Evolutionary conservation across 2,113 vertebrate species (phyloP).

Genomic region (Sula dactylatra): DNA sequence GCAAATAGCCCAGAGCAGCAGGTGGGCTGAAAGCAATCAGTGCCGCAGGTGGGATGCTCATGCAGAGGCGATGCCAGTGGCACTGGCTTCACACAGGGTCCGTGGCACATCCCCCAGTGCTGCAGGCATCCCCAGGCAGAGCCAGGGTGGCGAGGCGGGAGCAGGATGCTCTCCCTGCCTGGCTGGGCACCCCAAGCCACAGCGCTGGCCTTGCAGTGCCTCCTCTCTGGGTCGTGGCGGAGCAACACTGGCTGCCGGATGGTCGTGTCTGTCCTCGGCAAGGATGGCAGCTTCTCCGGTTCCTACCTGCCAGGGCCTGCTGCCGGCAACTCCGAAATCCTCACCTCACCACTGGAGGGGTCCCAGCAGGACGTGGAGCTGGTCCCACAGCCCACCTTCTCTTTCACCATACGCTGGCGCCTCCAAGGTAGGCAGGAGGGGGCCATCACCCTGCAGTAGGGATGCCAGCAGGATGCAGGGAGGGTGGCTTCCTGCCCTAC

Average conservation of each 20-base stretch:
- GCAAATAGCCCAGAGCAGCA: rapidly evolving
- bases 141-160: background rate
- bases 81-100: background rate
- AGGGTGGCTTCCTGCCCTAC: rapidly evolving
- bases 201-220: background rate
- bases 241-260: background rate
- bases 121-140: background rate
- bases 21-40: background rate
- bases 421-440: background rate
- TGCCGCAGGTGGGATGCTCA: rapidly evolving
- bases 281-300: background rate
- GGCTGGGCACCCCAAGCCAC: background rate
- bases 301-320: background rate
- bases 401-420: background rate
- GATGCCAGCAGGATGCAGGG: background rate
- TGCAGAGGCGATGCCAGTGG: rapidly evolving
- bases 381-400: background rate
- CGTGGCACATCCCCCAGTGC: rapidly evolving
- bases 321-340: rapidly evolving
- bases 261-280: background rate
- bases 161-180: background rate
- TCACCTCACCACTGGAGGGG: background rate
- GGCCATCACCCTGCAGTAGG: rapidly evolving
- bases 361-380: background rate
- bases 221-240: background rate